Evolutionary conservation across 2,113 vertebrate species (phyloP), one percentile per base, ranked within the genome.

Genomic region (Psittacara wagleri): DNA sequence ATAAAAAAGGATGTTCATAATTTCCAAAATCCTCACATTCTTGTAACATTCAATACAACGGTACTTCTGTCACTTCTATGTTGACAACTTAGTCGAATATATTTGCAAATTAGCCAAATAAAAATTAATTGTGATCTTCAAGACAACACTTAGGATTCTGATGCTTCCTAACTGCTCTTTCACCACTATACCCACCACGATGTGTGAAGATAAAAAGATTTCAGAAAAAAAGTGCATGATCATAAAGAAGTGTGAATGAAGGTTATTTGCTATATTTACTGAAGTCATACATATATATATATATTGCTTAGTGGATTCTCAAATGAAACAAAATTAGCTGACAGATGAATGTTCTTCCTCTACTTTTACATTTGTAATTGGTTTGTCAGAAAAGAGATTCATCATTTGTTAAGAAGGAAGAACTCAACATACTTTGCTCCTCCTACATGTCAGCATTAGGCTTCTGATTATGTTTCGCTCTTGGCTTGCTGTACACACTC

Each of bases 351-450:
- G 49, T 2, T 61, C 13, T 16, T 74, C 74, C 49, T 70, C 39
- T 80, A 37, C 17, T 20, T 80, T 91, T 81, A n/a, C 10, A n/a
- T 90, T 94, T 88, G 31, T 67, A 94, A 88, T 52, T 94, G 41
- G 27, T 82, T 96, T 95, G 83, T 92, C 54, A 95, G 43, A 91
- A 63, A 90, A 89, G 19, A 94, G 46, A 94, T 97, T 87, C 29
- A 72, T 73, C 33, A 68, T 49, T 90, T 97, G 82, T 92, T 89
- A 88, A 84, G 63, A 69, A 59, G 46, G 61, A 69, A 62, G 43
- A 88, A 33, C 62, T 91, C 49, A 95, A 54, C 4, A 33, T 73
- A 52, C 28, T 83, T 83, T 23, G 59, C 15, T 89, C 68, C 68
- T 97, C 80, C 70, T 88, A 80, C 13, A 77, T n/a, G 67, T 70